Percentiles rank a stretch among this genome's conserved stretches.
These are phyloP conservation scores for Centroberyx gerrardi DNA, from an alignment of 2,797 vertebrate genomes.

Conservation along the genomic window DNA sequence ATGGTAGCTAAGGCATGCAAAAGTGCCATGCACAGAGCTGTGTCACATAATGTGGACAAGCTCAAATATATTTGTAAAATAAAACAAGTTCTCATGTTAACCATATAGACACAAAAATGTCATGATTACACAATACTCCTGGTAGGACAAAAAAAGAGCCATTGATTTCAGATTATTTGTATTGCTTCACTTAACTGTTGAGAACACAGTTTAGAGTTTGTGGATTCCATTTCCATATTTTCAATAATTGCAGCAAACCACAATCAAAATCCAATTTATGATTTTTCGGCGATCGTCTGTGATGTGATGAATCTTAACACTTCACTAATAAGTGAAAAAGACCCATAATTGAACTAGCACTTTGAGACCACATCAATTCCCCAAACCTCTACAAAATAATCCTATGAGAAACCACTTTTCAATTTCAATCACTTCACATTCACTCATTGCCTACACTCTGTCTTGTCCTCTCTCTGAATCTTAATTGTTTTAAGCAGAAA, in stretches of 20 bases:
- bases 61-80: too few relatives aligned
- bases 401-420: background rate
- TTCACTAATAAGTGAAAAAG: constrained; percentile 49
- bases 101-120: too few relatives aligned
- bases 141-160: background rate
- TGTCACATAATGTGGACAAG: too few relatives aligned
- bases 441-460: background rate
- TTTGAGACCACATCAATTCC: constrained; percentile 19
- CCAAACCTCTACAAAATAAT: background rate
- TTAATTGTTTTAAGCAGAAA: background rate
- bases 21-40: too few relatives aligned
- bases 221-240: constrained; percentile 45
- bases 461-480: constrained; percentile 12
- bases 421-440: constrained; percentile 9
- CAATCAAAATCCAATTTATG: constrained; percentile 56
- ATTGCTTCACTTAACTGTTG: constrained; percentile 21
- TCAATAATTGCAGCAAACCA: constrained; percentile 55
- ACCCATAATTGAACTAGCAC: constrained; percentile 41
- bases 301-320: constrained; percentile 58
- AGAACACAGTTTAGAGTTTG: constrained; percentile 12
- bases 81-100: too few relatives aligned
- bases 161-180: constrained; percentile 9
- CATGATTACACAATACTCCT: background rate
- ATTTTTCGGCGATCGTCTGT: constrained; percentile 43
- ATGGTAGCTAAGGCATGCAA: too few relatives aligned